These are phyloP conservation scores for Silurus meridionalis DNA, from an alignment of 2,113 vertebrate species.

Conservation along the genomic window DNA sequence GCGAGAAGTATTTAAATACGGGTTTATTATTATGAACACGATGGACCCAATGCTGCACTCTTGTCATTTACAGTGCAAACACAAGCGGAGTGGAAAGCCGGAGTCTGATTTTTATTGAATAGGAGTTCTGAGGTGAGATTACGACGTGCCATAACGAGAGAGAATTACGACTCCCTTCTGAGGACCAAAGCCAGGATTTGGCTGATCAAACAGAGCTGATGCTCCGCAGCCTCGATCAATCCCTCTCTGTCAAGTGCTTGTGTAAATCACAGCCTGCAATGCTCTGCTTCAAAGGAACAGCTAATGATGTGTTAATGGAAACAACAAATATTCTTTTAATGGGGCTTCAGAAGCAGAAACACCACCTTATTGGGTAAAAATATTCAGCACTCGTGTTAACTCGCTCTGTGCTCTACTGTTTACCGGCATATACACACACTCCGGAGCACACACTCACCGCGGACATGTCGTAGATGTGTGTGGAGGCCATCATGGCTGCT, in stretches of 20 bases:
- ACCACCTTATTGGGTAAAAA: background rate
- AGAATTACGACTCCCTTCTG: background rate
- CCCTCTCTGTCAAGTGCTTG: background rate
- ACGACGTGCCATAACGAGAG: background rate
- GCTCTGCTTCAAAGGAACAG: background rate
- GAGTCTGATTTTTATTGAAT: conserved; percentile 22
- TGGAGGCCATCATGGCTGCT: conserved; percentile 90
- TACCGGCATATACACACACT: background rate
- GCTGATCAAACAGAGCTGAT: background rate
- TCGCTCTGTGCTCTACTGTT: no score
- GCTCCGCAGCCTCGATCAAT: background rate
- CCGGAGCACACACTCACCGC: conserved; percentile 58
- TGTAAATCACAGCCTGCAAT: background rate
- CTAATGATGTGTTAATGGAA: background rate
- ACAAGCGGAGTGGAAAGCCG: background rate
- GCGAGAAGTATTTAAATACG: background rate
- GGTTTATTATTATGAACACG: background rate
- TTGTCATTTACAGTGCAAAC: conserved; percentile 33
- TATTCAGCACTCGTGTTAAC: background rate
- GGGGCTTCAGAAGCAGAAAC: background rate
- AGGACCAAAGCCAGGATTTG: background rate
- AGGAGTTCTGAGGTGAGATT: conserved; percentile 9
- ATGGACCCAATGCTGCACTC: background rate
- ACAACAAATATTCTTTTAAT: background rate
- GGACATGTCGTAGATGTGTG: conserved; percentile 90